phyloP scores from a whole-genome alignment of 2,797 vertebrate genomes.

The Hyperoplus immaculatus region DNA sequence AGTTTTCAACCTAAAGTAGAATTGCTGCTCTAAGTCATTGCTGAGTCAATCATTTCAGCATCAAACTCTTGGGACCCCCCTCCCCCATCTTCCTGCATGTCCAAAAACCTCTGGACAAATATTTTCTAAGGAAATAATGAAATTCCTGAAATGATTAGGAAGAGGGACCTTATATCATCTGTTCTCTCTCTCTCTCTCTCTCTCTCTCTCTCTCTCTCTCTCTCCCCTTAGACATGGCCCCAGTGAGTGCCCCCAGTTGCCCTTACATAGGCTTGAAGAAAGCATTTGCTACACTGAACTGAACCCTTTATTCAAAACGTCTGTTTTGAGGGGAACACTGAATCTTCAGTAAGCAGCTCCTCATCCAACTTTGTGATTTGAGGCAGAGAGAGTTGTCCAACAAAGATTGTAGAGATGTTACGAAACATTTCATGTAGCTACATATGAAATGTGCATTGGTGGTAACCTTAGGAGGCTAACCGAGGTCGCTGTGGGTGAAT shows the following conservation, averaged over 20 bases:
- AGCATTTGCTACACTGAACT: slow-evolving; percentile 50
- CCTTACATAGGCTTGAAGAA: slow-evolving; percentile 40
- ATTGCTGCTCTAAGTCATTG: slow-evolving; percentile 44
- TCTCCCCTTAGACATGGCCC: slow-evolving; percentile 57
- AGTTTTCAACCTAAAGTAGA: slow-evolving; percentile 67
- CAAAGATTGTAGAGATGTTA: slow-evolving; percentile 48
- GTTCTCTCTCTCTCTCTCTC: slow-evolving; percentile 53
- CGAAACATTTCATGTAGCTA: slow-evolving; percentile 59
- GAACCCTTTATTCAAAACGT: slow-evolving; percentile 57
- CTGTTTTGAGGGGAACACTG: slow-evolving; percentile 45
- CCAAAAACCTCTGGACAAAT: slow-evolving; percentile 80
- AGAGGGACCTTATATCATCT: slow-evolving; percentile 80
- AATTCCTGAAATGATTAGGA: slow-evolving; percentile 87
- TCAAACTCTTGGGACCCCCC: slow-evolving; percentile 61
- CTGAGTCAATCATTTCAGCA: slow-evolving; percentile 63
- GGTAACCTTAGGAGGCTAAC: slow-evolving; percentile 51
- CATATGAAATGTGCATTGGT: slow-evolving; percentile 54
- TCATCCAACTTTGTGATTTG: slow-evolving; percentile 48
- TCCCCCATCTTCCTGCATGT: slow-evolving; percentile 52
- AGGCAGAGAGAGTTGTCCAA: slow-evolving; percentile 42
- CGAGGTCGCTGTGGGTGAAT: slow-evolving; percentile 38
- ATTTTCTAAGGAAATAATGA: slow-evolving; percentile 87
- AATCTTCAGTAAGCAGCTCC: slow-evolving; percentile 46
- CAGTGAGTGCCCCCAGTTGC: slow-evolving; percentile 50
- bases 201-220: slow-evolving; percentile 46